These are phyloP conservation scores for Pollenia amentaria DNA, from an alignment of 2,888 invertebrate genomes.

Conservation along the genomic window DNA sequence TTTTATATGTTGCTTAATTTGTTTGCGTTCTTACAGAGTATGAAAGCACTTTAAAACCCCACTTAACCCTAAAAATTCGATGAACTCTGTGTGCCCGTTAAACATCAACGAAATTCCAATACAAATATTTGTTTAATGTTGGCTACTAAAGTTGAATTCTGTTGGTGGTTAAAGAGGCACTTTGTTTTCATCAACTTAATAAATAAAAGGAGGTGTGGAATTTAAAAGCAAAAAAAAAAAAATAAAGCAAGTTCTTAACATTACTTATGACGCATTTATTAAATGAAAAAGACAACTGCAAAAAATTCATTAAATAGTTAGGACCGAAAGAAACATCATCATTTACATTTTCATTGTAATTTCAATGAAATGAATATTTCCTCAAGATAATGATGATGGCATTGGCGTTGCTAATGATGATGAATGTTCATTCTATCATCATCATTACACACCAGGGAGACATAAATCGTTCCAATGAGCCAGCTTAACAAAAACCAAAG, in stretches of 20 bases:
- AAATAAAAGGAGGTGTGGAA: not conserved
- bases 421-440: slow-evolving; percentile 28
- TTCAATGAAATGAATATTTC: slow-evolving; percentile 15
- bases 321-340: slow-evolving; percentile 29
- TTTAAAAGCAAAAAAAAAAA: not conserved
- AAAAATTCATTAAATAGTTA: slow-evolving; percentile 26
- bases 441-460: slow-evolving; percentile 46
- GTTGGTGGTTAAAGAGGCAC: not conserved
- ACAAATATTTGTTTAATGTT: slow-evolving; percentile 52
- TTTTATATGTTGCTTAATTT: not conserved
- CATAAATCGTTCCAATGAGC: slow-evolving; percentile 6
- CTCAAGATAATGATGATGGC: slow-evolving; percentile 7
- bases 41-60: not conserved
- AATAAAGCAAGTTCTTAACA: slow-evolving; percentile 7
- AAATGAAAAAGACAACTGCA: slow-evolving; percentile 4
- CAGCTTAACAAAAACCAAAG: slow-evolving; percentile 11
- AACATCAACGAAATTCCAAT: slow-evolving; percentile 36
- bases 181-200: not conserved
- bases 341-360: slow-evolving; percentile 57
- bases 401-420: slow-evolving; percentile 40
- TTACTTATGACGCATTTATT: slow-evolving; percentile 54
- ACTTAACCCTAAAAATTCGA: slow-evolving; percentile 32
- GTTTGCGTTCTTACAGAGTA: not conserved
- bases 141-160: slow-evolving; percentile 20
- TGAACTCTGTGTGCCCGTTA: not conserved